These are phyloP conservation scores for Eremophila alpestris DNA, from an alignment of 2,797 vertebrate genomes.

Conservation along the genomic window DNA sequence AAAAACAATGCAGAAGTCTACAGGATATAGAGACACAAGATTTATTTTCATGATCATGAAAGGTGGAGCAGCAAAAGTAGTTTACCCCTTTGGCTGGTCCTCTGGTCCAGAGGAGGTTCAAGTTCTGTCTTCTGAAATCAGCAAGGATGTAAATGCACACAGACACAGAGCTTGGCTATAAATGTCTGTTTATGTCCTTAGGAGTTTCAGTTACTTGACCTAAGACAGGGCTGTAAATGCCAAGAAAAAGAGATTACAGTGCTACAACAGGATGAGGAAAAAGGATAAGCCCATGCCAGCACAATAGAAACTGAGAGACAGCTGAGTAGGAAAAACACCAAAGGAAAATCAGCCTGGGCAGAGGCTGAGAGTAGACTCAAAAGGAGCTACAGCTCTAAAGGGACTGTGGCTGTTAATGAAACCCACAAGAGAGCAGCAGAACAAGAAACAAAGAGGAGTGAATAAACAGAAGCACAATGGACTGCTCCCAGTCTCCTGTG, in stretches of 20 bases:
- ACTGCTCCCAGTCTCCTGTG: background rate
- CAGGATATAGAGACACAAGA: background rate
- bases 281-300: background rate
- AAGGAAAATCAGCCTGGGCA: background rate
- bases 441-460: background rate
- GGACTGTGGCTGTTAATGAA: background rate
- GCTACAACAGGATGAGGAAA: background rate
- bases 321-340: background rate
- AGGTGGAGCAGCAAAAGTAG: background rate
- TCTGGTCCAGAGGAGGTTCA: background rate
- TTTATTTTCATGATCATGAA: background rate
- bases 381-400: background rate
- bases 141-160: background rate
- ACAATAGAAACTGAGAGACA: background rate
- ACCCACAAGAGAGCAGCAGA: accelerated
- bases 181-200: background rate
- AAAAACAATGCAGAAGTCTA: background rate
- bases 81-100: constrained; percentile 19
- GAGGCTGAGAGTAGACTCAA: background rate
- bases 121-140: constrained; percentile 15
- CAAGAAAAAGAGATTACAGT: background rate
- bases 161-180: constrained; percentile 11
- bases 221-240: background rate
- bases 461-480: background rate
- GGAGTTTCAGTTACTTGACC: constrained; percentile 28